Evolutionary conservation across 2,888 invertebrate genomes (phyloP), one percentile per base, ranked within the genome.

Genomic region (Temnothorax ravouxi): DNA sequence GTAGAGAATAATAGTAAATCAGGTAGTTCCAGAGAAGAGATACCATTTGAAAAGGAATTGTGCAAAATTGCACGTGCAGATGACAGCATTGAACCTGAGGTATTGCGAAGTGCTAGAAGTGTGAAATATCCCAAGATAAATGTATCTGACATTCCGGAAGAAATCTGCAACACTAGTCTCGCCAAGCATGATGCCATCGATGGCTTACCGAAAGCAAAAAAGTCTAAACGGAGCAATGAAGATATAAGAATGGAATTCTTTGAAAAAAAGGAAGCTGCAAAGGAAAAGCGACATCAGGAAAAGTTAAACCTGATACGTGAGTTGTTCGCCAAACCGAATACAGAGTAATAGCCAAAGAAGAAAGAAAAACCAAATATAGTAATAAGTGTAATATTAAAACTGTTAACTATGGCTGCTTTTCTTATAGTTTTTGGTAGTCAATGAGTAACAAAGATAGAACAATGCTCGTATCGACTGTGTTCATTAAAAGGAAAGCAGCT

Each of bases 71-170:
- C 69, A 11, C 34, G 1, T 69, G 1, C 13, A 52, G 69, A 69
- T 52, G 69, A 69, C 13, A 69, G 52, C n/a, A 69, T 69, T n/a
- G 69, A 69, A 34, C 69, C 69, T 0, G 50, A 69, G n/a, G 18
- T 69, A n/a, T 34, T 69, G 8, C 69, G n/a, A 52, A 69, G 52
- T 69, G 52, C 29, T 29, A 67, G 9, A 9, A 50, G 18, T 50
- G 29, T 67, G 8, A 67, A 67, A 47, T 67, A 47, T 52, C 69
- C 69, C 1, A 69, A 52, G 8, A n/a, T 52, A 34, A 34, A 69
- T 69, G 13, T 1, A 47, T 1, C 25, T 15, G 3, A 44, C 29
- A 47, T 47, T 21, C 4, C 66, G 15, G 47, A 52, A 69, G 8
- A 52, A 69, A 52, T 47, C 25, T 47, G 47, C 66, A 66, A 47